Conservation (phyloP, 23 tunicate genomes). For the Trididemnum miniatum region DNA sequence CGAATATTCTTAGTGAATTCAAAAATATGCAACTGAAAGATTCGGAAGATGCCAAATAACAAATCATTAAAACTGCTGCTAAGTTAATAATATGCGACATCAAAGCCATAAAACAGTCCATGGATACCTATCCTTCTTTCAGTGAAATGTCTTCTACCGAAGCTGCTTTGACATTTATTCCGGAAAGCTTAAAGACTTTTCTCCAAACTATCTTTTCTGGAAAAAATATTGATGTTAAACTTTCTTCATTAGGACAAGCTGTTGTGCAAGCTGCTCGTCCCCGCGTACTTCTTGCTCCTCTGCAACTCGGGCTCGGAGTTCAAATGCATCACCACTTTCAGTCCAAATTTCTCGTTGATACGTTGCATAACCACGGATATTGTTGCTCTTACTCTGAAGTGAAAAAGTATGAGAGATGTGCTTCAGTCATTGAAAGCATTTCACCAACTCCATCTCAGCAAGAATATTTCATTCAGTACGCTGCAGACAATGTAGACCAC, state of each 20-base stretch:
- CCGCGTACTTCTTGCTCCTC: not conserved
- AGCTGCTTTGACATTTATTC: not conserved
- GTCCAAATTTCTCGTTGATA: not conserved
- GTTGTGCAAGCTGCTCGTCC: not conserved
- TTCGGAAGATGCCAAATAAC: not conserved
- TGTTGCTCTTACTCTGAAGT: slow-evolving; percentile 1
- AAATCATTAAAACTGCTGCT: slow-evolving; percentile 7
- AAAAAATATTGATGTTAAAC: not conserved
- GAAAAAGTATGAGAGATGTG: not conserved
- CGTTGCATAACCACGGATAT: not conserved
- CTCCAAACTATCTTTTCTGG: not conserved
- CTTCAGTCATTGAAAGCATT: not conserved
- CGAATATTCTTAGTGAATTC: not conserved
- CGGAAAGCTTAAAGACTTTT: not conserved
- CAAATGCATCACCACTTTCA: not conserved
- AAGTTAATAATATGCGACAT: not conserved
- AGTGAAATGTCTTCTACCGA: not conserved
- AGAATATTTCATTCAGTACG: not conserved
- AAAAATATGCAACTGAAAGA: not conserved
- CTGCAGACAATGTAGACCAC: not conserved
- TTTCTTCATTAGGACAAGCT: not conserved
- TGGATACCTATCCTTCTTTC: not conserved
- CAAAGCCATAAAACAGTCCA: not conserved
- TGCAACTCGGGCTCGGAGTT: slow-evolving; percentile 5
- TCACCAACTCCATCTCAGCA: not conserved